A percentile compares a stretch with the other conserved stretches of the same genome.
Evolutionary conservation across 2,113 vertebrate species (phyloP).

Genomic region (Galbula dea): DNA sequence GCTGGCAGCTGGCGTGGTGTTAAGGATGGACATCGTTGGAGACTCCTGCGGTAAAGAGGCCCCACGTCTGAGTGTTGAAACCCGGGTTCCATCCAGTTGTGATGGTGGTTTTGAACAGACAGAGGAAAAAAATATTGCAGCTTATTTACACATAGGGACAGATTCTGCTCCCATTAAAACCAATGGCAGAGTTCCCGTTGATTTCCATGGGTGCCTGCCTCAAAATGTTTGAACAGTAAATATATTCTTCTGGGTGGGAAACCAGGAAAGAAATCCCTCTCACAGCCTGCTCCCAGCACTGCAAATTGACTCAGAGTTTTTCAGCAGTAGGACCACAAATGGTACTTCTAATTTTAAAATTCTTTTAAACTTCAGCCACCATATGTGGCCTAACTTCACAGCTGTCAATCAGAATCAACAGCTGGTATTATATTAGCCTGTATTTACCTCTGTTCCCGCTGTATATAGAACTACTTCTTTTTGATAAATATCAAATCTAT

Average conservation of each 20-base stretch:
- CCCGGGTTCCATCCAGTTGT: slow-evolving; percentile 51
- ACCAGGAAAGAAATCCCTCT: slow-evolving; percentile 51
- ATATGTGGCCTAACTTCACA: slow-evolving; percentile 14
- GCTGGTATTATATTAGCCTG: neutral
- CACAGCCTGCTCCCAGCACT: slow-evolving; percentile 25
- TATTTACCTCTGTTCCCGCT: neutral
- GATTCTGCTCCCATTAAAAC: slow-evolving; percentile 51
- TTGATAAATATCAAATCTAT: neutral
- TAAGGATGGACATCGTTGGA: slow-evolving; percentile 39
- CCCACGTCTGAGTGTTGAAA: slow-evolving; percentile 19
- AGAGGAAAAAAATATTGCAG: slow-evolving; percentile 38
- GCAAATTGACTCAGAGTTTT: slow-evolving; percentile 46
- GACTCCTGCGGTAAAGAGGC: slow-evolving; percentile 27
- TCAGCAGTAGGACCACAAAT: neutral
- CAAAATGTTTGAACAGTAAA: slow-evolving; percentile 61
- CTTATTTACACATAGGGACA: slow-evolving; percentile 38
- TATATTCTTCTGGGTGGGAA: slow-evolving; percentile 62
- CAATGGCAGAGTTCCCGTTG: slow-evolving; percentile 33
- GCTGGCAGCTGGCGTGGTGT: slow-evolving; percentile 22
- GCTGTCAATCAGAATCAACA: slow-evolving; percentile 23
- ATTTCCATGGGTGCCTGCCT: slow-evolving; percentile 58
- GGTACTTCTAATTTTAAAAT: slow-evolving; percentile 43
- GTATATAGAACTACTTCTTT: neutral
- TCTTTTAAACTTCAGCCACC: slow-evolving; percentile 31
- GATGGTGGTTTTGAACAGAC: slow-evolving; percentile 40